Evolutionary conservation across 2,797 vertebrate genomes (phyloP).

Genomic region (Danio aesculapii): DNA sequence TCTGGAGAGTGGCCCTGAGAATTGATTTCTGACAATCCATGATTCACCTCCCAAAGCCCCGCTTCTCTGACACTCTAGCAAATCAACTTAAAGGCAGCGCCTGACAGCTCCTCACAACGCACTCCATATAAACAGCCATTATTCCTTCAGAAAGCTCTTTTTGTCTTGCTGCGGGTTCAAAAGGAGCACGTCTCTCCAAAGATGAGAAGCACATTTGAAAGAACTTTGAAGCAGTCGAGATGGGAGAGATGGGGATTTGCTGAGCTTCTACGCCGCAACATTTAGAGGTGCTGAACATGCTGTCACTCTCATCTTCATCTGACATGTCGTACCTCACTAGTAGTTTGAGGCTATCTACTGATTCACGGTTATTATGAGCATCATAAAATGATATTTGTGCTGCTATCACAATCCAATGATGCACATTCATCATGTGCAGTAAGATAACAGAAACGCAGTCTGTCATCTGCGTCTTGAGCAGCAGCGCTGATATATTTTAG

Average conservation of each 20-base stretch:
- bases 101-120: constrained; percentile 77
- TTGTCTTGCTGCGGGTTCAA: constrained; percentile 76
- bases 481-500: neutral
- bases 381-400: neutral
- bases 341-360: constrained; percentile 2
- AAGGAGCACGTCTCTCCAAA: constrained; percentile 64
- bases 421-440: neutral
- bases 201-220: constrained; percentile 62
- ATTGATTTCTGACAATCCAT: constrained; percentile 82
- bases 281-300: constrained; percentile 55
- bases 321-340: constrained; percentile 27
- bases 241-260: constrained; percentile 24
- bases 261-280: constrained; percentile 17
- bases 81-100: constrained; percentile 80
- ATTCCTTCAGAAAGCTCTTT: constrained; percentile 79
- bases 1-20: constrained; percentile 73
- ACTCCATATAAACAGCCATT: constrained; percentile 78
- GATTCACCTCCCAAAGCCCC: constrained; percentile 75
- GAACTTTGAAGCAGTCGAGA: constrained; percentile 64
- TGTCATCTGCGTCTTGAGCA: neutral
- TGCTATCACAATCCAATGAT: neutral
- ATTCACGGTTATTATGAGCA: constrained; percentile 18
- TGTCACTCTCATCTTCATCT: constrained; percentile 47
- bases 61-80: constrained; percentile 75
- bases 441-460: neutral